Evolutionary conservation across 2,888 invertebrate genomes (phyloP).

Genomic region (Cantharis lateralis): DNA sequence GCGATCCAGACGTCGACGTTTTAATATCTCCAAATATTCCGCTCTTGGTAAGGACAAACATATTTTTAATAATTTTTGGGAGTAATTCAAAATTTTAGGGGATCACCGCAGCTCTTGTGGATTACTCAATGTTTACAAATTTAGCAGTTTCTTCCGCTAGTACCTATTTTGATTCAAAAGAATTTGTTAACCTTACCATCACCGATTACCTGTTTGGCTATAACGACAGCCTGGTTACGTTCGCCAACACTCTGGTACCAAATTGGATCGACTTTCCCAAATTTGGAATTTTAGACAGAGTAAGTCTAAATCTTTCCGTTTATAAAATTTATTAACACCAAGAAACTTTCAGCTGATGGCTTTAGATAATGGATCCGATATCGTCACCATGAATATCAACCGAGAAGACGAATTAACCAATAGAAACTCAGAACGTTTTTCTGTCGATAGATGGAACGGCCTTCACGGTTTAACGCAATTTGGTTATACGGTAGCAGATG

Average conservation of each 20-base stretch:
- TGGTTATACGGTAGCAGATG: conserved; percentile 59
- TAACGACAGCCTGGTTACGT: conserved; percentile 71
- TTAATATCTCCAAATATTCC: conserved; percentile 74
- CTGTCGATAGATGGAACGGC: conserved; percentile 68
- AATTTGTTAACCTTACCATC: conserved; percentile 68
- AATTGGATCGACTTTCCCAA: conserved; percentile 78
- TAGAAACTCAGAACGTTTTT: conserved; percentile 54
- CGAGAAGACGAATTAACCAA: conserved; percentile 37
- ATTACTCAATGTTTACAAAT: conserved; percentile 62
- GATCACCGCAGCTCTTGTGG: conserved; percentile 60
- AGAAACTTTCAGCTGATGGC: conserved; percentile 58
- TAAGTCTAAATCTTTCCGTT: conserved; percentile 53
- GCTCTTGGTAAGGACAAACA: conserved; percentile 63
- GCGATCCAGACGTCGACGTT: conserved; percentile 63
- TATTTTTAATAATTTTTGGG: not conserved
- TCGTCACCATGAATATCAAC: conserved; percentile 60
- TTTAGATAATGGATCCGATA: conserved; percentile 66
- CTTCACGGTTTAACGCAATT: conserved; percentile 70
- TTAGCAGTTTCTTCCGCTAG: conserved; percentile 65
- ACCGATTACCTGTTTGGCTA: conserved; percentile 83
- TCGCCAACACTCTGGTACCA: conserved; percentile 74
- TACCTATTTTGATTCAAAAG: conserved; percentile 61
- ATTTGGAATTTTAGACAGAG: conserved; percentile 82
- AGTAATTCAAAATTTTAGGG: conserved; percentile 55
- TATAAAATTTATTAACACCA: not conserved